Base-by-base conservation (phyloP, 2,888 invertebrate genomes). In the Sphaerophoria rueppellii region DNA sequence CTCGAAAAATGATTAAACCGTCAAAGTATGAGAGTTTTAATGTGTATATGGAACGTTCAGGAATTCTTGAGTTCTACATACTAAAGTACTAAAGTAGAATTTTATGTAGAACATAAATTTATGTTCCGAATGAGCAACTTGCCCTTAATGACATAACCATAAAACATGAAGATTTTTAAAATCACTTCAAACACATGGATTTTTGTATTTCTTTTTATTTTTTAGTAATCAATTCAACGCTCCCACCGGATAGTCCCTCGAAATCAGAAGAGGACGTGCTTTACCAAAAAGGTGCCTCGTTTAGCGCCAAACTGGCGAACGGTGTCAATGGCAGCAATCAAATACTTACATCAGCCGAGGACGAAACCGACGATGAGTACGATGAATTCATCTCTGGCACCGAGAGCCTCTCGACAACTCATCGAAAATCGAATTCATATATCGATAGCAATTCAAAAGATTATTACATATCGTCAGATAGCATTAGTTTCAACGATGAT, bases 201-300 rank as follows among this genome's bases (percentile, higher is more conserved):
- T 24, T 24, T 24, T 24, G 1, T 24, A 6, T 61, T 43, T 50
- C 89, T 88, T 92, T 92, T 5, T 34, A n/a, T 0, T 65, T 65
- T 63, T 0, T 94, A 96, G 96, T 96, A 92, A 92, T 96, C 88
- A 96, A 96, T 91, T 93, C 95, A 87, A 96, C 96, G 74, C 92
- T 91, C 77, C 93, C 93, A 89, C 93, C 94, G 86, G 94, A 94
- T 80, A 91, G 90, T 75, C 94, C 94, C 69, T 90, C 91, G 55
- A 93, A 94, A 88, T 93, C 93, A 65, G 94, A 94, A 89, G 95
- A 94, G 90, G 95, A 95, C 90, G 94, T 96, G 80, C 92, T 96
- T 48, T 95, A 95, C 89, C 95, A 96, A 91, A 96, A 95, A 91
- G 96, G 95, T 89, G 95, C 95, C 4, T 95, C 95, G 65, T 95